Evolutionary conservation across 2,888 invertebrate genomes (phyloP).

Genomic region (Lasioglossum vierecki): DNA sequence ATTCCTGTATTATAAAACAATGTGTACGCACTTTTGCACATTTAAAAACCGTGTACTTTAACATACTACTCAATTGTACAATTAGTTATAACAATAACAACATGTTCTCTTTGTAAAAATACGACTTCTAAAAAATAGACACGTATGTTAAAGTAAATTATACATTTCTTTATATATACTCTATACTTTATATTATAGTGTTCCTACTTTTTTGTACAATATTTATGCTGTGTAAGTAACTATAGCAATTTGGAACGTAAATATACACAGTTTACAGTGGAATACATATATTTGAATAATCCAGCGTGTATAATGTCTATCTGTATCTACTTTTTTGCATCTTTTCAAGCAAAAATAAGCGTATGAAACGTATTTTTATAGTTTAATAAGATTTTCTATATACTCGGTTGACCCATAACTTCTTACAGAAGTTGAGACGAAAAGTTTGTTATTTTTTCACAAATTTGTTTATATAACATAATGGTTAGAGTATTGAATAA

Average conservation of each 20-base stretch:
- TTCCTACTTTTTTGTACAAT: conserved; percentile 7
- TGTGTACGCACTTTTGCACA: not conserved
- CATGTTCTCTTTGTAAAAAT: not conserved
- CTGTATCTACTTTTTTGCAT: not conserved
- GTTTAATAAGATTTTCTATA: not conserved
- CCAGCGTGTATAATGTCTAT: not conserved
- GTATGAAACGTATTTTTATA: too few relatives aligned
- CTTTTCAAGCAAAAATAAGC: not conserved
- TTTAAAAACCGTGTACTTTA: not conserved
- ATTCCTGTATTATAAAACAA: conserved; percentile 27
- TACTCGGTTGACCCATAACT: not conserved
- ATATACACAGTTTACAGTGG: not conserved
- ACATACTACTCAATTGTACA: not conserved
- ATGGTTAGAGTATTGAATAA: not conserved
- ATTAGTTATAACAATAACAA: conserved; percentile 20
- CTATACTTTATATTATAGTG: not conserved
- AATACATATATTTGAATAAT: not conserved
- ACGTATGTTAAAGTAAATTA: not conserved
- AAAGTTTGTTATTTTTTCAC: not conserved
- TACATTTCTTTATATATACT: not conserved
- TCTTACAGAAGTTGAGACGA: not conserved
- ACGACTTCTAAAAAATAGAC: not conserved
- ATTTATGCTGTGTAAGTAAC: not conserved
- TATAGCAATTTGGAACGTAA: not conserved
- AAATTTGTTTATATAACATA: not conserved